A percentile compares a stretch with the other conserved stretches of the same genome.
phyloP scores from a whole-genome alignment of 37 sponge, comb jelly and placozoan genomes.

The Oscarella lobularis region DNA sequence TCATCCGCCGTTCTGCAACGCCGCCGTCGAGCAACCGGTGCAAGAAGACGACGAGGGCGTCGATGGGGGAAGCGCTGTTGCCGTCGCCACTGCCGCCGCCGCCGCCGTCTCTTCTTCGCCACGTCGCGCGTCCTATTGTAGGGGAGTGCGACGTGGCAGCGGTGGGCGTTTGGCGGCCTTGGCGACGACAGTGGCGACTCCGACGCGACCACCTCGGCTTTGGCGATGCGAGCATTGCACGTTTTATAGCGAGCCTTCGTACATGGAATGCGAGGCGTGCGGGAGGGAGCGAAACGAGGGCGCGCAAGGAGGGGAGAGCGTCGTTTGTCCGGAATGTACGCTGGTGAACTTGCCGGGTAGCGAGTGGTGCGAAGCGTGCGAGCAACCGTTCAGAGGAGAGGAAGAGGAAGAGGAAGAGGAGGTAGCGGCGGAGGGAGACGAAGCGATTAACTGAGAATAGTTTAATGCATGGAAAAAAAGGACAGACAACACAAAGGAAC shows the following conservation, averaged over 20 bases:
- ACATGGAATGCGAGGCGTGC: background rate
- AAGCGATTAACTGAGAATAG: too few relatives aligned
- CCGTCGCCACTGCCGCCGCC: background rate
- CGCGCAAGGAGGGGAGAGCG: background rate
- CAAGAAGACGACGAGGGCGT: background rate
- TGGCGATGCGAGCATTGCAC: background rate
- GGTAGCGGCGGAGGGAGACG: background rate
- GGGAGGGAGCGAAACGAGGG: background rate
- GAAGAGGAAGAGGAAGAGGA: background rate
- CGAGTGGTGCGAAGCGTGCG: background rate
- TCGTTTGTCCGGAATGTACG: background rate
- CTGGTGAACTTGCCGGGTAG: background rate
- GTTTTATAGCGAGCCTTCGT: background rate
- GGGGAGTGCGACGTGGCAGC: background rate
- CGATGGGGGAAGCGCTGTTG: background rate
- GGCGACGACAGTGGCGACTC: background rate
- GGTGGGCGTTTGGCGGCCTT: background rate
- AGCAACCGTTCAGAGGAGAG: background rate
- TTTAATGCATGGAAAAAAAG: too few relatives aligned
- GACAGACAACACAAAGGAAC: too few relatives aligned
- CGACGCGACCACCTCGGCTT: background rate
- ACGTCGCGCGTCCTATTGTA: background rate
- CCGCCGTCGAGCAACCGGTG: background rate
- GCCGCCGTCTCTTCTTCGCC: background rate
- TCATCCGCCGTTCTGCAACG: background rate